Base-by-base conservation (phyloP, 2,888 invertebrate genomes). In the Drosophila pegasa region DNA sequence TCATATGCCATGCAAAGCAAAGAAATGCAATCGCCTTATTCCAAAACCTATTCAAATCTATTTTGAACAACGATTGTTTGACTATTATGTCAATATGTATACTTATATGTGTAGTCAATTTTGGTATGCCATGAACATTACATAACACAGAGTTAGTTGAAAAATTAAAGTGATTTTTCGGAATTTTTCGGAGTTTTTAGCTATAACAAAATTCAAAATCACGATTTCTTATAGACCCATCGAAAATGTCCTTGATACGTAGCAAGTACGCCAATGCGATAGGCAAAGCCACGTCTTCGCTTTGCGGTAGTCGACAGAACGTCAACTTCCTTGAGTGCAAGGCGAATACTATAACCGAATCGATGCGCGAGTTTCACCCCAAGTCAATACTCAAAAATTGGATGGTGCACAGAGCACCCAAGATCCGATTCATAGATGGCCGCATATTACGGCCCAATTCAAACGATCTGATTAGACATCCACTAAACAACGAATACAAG, bases 181-280 rank as follows among this genome's bases (percentile, higher is more conserved):
- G n/a, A n/a, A n/a, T 6, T 40, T 22, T 16, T 18, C 18, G 2
- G 31, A 55, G 12, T 12, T 55, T 59, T 33, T 4, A 31, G 25
- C 40, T 9, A 4, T 2, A 12, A 14, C 38, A 9, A 62, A 62
- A 57, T 62, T 57, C 35, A 0, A 63, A 48, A 48, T 56, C 43
- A 4, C 0, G 4, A 29, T 33, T 52, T 7, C 22, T 7, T 8
- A 2, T n/a, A 10, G 1, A 14, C n/a, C 14, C 14, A 18, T 10
- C 1, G 3, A 16, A 14, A 22, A 62, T 62, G 47, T 52, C 51
- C 2, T 1, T 38, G 0, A 2, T 16, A 14, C n/a, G 20, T 2
- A 18, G 43, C 14, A 37, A 6, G 14, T 45, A 8, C 35, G 1
- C 5, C 3, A 5, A 0, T 1, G 12, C 45, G 1, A 3, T 31